Evolutionary conservation across 37 sponge, comb jelly and placozoan species (phyloP).

Genomic region (Petrosia ficiformis): DNA sequence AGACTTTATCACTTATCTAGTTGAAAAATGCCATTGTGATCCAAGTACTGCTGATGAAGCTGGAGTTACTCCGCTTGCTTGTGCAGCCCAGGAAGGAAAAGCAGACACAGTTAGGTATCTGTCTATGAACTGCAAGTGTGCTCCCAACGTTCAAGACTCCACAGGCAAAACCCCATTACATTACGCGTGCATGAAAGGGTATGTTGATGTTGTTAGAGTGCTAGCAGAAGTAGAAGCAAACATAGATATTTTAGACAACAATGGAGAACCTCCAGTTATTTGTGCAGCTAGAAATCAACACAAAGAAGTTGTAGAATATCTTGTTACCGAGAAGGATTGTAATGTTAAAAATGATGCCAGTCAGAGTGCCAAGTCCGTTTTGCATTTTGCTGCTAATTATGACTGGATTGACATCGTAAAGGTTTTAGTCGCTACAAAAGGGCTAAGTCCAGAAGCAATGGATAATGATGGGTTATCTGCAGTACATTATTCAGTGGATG

Average conservation of each 20-base stretch:
- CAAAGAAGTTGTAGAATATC: neutral
- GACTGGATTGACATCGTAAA: neutral
- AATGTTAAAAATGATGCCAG: neutral
- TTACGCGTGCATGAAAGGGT: neutral
- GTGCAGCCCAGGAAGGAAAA: slow-evolving; percentile 28
- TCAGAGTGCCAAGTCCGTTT: neutral
- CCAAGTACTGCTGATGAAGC: neutral
- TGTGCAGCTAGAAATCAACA: neutral
- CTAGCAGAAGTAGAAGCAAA: neutral
- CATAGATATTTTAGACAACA: neutral
- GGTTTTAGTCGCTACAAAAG: neutral
- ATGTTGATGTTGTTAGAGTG: neutral
- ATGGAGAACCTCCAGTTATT: neutral
- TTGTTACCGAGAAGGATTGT: neutral
- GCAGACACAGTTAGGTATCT: slow-evolving; percentile 2
- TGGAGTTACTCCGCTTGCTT: neutral
- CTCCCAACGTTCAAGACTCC: neutral
- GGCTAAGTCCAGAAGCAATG: neutral
- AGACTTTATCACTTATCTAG: neutral
- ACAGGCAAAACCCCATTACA: slow-evolving; percentile 4
- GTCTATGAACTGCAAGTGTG: neutral
- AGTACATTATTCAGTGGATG: slow-evolving; percentile 2
- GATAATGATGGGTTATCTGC: neutral
- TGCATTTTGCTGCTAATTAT: neutral
- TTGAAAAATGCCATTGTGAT: neutral